Evolutionary conservation across 2,888 invertebrate genomes (phyloP), one percentile per base, ranked within the genome.

Genomic region (Catocala sponsa): DNA sequence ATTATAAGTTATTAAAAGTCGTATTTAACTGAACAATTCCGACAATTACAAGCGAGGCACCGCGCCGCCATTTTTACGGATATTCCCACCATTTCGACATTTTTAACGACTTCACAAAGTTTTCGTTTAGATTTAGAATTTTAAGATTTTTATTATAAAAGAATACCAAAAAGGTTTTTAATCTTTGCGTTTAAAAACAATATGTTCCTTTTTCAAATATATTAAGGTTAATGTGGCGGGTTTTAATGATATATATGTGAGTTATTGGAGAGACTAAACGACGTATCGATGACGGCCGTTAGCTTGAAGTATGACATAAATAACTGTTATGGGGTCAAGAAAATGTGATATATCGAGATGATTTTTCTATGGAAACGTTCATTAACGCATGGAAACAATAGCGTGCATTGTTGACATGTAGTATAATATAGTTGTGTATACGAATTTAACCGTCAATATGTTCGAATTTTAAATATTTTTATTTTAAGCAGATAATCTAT

Each of bases 1-100:
- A 80, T 83, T 79, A 79, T 69, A 80, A 81, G 78, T 79, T 76
- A 79, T 81, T 81, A 79, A 74, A 82, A 79, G 68, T 78, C 81
- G 70, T 79, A 81, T 79, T 82, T 75, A 79, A 76, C 65, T 68
- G 73, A 68, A 74, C 71, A 72, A 70, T 75, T 62, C 64, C 44
- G 55, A 74, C 78, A 72, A 78, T 79, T 73, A 74, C 64, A 66
- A 73, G 59, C 43, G 46, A 32, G 50, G 49, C 5, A 6, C 53
- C 32, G 42, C 25, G 44, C 53, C 25, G 41, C 46, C 63, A 68
- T 77, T 75, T 74, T 71, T 68, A 63, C 42, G 13, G 50, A 67
- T 51, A 59, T 59, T 63, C 57, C 64, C 64, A 65, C 68, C 72
- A 49, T 66, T 70, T 61, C 50, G 6, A 63, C 46, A 69, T 73